Evolutionary conservation across 1,140 invertebrate species (phyloP), one percentile per base, ranked within the genome.

Genomic region (Pachyrhynchus sulphureomaculatus): DNA sequence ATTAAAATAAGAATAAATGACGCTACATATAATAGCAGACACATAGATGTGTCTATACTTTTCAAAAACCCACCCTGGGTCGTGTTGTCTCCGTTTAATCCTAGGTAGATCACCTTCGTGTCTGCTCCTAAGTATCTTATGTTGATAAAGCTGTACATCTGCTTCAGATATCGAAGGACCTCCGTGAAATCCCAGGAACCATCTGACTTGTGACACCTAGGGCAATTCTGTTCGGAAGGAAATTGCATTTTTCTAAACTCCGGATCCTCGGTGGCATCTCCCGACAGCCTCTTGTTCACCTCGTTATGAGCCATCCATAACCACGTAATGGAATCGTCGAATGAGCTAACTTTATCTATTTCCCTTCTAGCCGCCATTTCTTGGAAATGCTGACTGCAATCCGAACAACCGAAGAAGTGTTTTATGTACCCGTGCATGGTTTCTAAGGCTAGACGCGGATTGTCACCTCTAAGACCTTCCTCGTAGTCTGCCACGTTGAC

Each of bases 271-370:
- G 91, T 94, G 0, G 79, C 42, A 75, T 97, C 92, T 0, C 91
- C 89, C 24, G 88, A 82, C 12, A 99, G 76, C 64, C 96, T 83
- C 62, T 88, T 79, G 75, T 99, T 99, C 0, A 95, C 95, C 76
- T 88, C 86, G 78, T 99, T 99, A 72, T 99, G 96, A 1, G 93
- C 89, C 51, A 82, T 81, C 97, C 97, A 99, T 2, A 99, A 76
- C 94, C 95, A 99, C 5, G 98, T 69, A 0, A 98, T 84, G 15
- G 87, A 83, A 41, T 93, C 89, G 45, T 91, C 82, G 58, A 83
- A 80, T 37, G 81, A 83, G 18, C 79, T 77, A 0, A 95, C 86
- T 59, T 87, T 82, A 62, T 83, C 82, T 51, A 90, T 80, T 66
- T 88, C 82, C 47, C 86, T 83, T 65, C 78, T 75, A 20, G 81